Conservation (phyloP, 2,797 vertebrate species). For the Poecilia velifera region DNA sequence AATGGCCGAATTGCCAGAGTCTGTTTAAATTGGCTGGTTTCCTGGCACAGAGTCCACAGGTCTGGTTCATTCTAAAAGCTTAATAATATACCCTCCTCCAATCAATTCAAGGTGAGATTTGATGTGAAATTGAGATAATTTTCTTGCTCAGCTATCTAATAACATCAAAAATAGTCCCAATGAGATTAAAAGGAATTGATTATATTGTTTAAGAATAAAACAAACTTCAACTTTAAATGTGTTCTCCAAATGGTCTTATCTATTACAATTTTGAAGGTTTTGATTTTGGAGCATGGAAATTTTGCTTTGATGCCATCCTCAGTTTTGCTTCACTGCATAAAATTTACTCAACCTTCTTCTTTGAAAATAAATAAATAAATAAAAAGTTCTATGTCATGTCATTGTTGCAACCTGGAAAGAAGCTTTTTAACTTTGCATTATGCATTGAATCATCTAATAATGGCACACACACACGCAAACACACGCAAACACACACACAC, state of each 20-base stretch:
- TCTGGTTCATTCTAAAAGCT: neutral
- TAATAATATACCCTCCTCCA: neutral
- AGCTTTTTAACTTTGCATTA: neutral
- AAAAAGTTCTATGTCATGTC: neutral
- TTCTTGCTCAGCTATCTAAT: neutral
- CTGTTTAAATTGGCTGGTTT: neutral
- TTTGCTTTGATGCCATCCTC: neutral
- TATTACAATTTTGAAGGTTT: neutral
- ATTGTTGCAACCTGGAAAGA: neutral
- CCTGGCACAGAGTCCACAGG: neutral
- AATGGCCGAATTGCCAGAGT: neutral
- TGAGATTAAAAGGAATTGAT: neutral
- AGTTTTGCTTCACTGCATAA: neutral
- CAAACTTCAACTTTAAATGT: neutral
- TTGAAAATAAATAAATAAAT: neutral
- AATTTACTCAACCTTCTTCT: neutral
- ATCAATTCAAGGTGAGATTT: neutral
- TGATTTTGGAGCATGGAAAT: neutral
- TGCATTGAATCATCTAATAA: slow-evolving; percentile 19
- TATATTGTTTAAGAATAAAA: neutral
- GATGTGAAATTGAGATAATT: neutral
- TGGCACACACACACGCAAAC: slow-evolving; percentile 16
- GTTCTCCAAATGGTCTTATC: neutral
- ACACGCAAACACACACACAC: slow-evolving; percentile 18
- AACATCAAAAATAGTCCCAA: neutral